Conservation (phyloP, 1,140 invertebrate species). For the Drosophila auraria region DNA sequence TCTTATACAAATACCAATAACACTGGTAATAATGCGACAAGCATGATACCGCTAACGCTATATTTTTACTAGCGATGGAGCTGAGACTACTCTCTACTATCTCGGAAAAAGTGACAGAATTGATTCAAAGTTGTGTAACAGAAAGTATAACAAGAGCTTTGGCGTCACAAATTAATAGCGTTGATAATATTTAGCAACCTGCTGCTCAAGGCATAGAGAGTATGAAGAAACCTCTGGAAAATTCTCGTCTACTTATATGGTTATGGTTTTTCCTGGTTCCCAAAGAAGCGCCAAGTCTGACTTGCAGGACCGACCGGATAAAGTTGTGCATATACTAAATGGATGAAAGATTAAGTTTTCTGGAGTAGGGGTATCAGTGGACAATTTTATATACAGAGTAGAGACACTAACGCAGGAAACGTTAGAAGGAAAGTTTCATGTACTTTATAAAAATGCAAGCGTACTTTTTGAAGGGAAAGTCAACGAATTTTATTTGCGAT, state of each 20-base stretch:
- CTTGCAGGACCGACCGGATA: constrained; percentile 1
- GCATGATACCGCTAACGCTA: too few relatives aligned
- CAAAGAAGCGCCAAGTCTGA: too few relatives aligned
- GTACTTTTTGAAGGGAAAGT: background rate
- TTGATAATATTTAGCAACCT: background rate
- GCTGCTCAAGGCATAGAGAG: background rate
- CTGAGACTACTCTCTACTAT: too few relatives aligned
- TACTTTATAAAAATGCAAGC: background rate
- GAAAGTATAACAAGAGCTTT: too few relatives aligned
- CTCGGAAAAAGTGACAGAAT: too few relatives aligned
- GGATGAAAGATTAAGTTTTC: constrained; percentile 6
- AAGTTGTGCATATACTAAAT: constrained; percentile 1
- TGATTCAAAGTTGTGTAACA: too few relatives aligned
- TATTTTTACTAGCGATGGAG: too few relatives aligned
- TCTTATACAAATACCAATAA: too few relatives aligned
- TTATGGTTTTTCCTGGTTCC: background rate
- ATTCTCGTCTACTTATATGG: background rate
- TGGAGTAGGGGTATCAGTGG: background rate
- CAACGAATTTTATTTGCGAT: background rate
- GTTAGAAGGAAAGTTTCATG: background rate
- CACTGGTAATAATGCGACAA: too few relatives aligned
- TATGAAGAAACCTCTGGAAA: background rate
- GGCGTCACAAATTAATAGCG: too few relatives aligned
- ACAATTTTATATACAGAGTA: constrained; percentile 11
- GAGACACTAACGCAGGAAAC: background rate